Evolutionary conservation across 2,797 vertebrate genomes (phyloP).

Genomic region (Smutsia gigantea): DNA sequence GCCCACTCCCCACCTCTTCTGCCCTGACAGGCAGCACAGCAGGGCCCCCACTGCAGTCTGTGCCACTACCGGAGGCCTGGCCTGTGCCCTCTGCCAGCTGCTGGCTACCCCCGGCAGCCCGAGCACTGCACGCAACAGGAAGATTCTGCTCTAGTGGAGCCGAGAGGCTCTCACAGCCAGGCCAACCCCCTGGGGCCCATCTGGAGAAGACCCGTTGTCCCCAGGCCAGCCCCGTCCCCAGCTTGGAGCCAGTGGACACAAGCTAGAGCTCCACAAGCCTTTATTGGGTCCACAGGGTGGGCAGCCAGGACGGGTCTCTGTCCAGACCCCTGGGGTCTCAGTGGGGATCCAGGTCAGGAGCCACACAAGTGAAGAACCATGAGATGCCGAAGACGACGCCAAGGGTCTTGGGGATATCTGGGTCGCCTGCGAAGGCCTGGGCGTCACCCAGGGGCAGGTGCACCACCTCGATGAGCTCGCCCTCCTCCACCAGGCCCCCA

Average conservation of each 20-base stretch:
- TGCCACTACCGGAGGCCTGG: too few relatives aligned
- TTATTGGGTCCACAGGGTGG: slow-evolving; percentile 41
- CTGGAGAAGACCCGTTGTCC: neutral
- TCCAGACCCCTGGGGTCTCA: neutral
- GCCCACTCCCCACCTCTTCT: too few relatives aligned
- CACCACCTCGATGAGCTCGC: slow-evolving; percentile 95
- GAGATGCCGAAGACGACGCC: slow-evolving; percentile 94
- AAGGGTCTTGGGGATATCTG: slow-evolving; percentile 93
- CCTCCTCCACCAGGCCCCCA: slow-evolving; percentile 92
- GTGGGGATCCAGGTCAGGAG: slow-evolving; percentile 80
- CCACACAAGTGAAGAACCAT: slow-evolving; percentile 95
- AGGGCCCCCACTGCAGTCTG: accelerated
- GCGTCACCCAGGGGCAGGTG: slow-evolving; percentile 93
- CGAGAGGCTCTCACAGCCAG: neutral
- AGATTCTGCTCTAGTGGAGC: neutral
- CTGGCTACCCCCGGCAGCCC: neutral
- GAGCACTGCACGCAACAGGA: neutral
- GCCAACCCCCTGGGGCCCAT: neutral
- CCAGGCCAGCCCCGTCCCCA: neutral
- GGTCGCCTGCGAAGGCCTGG: slow-evolving; percentile 92
- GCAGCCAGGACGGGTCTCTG: neutral
- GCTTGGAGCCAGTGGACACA: neutral
- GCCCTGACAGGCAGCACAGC: neutral
- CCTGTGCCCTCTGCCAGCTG: neutral
- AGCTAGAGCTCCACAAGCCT: neutral